Percentiles rank a stretch among this genome's conserved stretches.
Conservation (phyloP, 2,797 vertebrate genomes). For the Erethizon dorsatum region DNA sequence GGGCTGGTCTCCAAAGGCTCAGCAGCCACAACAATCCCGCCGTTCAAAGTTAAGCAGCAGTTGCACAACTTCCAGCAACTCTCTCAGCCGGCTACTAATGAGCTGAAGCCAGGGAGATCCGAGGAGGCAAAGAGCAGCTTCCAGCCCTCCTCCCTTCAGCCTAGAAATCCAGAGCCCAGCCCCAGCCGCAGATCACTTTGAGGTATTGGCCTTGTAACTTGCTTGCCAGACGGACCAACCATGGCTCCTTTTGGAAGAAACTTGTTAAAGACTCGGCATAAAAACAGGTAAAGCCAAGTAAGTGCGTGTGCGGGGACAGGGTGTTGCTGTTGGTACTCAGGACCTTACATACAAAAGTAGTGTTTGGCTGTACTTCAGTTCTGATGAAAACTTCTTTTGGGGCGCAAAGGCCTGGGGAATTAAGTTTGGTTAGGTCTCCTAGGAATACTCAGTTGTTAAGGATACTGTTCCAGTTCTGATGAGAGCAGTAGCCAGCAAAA, state of each 20-base stretch:
- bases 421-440: background rate
- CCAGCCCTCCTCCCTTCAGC: background rate
- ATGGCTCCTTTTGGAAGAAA: constrained; percentile 98
- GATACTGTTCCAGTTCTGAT: background rate
- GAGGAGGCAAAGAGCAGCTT: constrained; percentile 78
- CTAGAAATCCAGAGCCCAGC: background rate
- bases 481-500: background rate
- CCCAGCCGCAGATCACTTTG: constrained; percentile 73
- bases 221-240: constrained; percentile 85
- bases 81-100: constrained; percentile 86
- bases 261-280: constrained; percentile 95
- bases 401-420: background rate
- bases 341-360: background rate
- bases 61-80: constrained; percentile 91
- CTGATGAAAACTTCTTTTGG: background rate
- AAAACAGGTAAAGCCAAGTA: constrained; percentile 93
- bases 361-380: background rate
- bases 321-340: background rate
- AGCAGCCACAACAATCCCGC: constrained; percentile 87
- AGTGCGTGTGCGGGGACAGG: background rate
- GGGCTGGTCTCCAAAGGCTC: constrained; percentile 91
- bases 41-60: constrained; percentile 90
- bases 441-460: background rate
- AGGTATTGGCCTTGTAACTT: constrained; percentile 73
- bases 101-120: constrained; percentile 79